Evolutionary conservation across 1,140 invertebrate genomes (phyloP), one percentile per base, ranked within the genome.

Genomic region (Antheraea pernyi): DNA sequence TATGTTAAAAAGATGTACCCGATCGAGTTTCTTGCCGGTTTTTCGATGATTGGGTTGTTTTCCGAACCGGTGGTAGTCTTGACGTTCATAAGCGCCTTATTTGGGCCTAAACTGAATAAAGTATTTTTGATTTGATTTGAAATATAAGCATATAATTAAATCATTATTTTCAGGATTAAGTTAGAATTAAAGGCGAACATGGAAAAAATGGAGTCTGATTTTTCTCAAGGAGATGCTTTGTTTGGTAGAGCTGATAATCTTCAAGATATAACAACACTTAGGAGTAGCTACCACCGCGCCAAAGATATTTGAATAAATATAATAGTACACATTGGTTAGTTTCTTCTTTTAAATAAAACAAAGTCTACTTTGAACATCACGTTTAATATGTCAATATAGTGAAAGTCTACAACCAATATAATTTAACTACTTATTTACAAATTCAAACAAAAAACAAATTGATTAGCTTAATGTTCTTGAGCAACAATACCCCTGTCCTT

Each of bases 391-490:
- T 58, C 61, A 69, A 30, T 67, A 69, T 70, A 64, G 30, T 67
- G 66, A 70, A 42, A 65, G 65, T 59, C 53, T 68, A 70, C 66
- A 72, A 74, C 68, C 53, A 72, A 53, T 69, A 71, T 73, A 73
- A 75, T 76, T 72, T 76, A 73, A 73, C 74, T 74, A 68, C 69
- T 74, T 88, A 88, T 88, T 85, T 88, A 88, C 84, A 88, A 80
- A 19, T n/a, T 2, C 1, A 30, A 42, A 42, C 0, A 53, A 53
- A 53, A 77, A 71, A 60, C 72, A 74, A 69, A 75, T 70, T 71
- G 68, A 68, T 67, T 78, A 69, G 62, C 70, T 75, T 68, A 74
- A 79, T 48, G 70, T 60, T 65, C 72, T 81, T 81, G 81, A 81
- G 79, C 79, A 81, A 83, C 71, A 42, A 76, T 69, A 76, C 67